A percentile compares a stretch with the other conserved stretches of the same genome.
Conservation (phyloP, 1,140 invertebrate species). For the Bactericera cockerelli region DNA sequence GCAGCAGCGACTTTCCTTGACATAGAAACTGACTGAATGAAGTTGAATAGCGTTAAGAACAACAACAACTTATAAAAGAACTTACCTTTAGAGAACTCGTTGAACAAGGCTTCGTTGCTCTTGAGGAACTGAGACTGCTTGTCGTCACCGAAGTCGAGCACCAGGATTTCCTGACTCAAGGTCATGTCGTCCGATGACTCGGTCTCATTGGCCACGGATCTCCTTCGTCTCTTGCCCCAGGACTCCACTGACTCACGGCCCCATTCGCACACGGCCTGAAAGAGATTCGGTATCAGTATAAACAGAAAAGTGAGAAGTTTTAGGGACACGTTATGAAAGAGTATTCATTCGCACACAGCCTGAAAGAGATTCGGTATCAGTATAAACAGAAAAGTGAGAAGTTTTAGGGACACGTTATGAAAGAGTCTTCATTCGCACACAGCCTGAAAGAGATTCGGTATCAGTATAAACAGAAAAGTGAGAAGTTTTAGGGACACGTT, state of each 20-base stretch:
- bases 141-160: slow-evolving; percentile 79
- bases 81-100: slow-evolving; percentile 55
- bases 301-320: no score
- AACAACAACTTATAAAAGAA: no score
- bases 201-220: slow-evolving; percentile 42
- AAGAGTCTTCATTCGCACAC: no score
- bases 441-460: no score
- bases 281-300: slow-evolving; percentile 17
- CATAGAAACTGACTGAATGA: no score
- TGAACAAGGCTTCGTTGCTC: slow-evolving; percentile 45
- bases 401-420: no score
- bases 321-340: no score
- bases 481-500: no score
- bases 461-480: no score
- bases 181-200: slow-evolving; percentile 70
- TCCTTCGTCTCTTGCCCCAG: slow-evolving; percentile 64
- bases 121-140: slow-evolving; percentile 64
- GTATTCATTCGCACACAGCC: neutral
- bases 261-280: slow-evolving; percentile 70
- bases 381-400: no score
- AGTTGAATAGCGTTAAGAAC: no score
- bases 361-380: neutral
- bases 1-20: no score
- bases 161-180: slow-evolving; percentile 81
- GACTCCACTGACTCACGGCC: slow-evolving; percentile 75